Conservation (phyloP, 37 sponge, comb jelly and placozoan genomes). For the Halichondria panicea region DNA sequence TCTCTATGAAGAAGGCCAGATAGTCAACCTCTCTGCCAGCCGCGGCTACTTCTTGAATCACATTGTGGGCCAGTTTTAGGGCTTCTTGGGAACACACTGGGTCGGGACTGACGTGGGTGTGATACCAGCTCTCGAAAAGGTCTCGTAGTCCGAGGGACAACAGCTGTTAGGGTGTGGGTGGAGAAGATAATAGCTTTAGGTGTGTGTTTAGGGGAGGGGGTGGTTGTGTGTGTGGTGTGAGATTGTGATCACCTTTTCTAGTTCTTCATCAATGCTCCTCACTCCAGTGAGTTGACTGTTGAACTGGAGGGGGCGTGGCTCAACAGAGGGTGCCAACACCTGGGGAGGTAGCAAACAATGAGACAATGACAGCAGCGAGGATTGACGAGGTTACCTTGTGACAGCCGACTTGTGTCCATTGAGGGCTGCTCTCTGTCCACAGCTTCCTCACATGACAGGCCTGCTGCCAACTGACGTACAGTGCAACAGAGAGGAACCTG, state of each 20-base stretch:
- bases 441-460: background rate
- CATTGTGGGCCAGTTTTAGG: background rate
- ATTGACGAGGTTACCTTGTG: constrained; percentile 15
- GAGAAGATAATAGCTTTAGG: no score
- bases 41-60: constrained; percentile 10
- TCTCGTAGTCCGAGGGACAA: constrained; percentile 34
- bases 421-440: background rate
- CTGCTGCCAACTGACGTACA: constrained; percentile 47
- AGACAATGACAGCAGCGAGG: background rate
- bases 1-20: constrained; percentile 52
- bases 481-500: constrained; percentile 38
- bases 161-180: constrained; percentile 11
- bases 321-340: no score
- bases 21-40: constrained; percentile 41
- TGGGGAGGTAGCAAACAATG: no score
- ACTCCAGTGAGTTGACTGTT: constrained; percentile 52
- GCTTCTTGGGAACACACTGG: constrained; percentile 28
- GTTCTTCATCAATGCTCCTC: constrained; percentile 44
- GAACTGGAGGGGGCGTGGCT: background rate
- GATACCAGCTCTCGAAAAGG: constrained; percentile 62
- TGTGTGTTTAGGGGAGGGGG: no score
- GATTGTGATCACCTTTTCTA: constrained; percentile 52
- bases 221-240: no score
- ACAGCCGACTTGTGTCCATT: constrained; percentile 27
- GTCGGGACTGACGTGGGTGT: constrained; percentile 42